Conservation (phyloP, 2,113 vertebrate genomes). For the Paralichthys olivaceus region DNA sequence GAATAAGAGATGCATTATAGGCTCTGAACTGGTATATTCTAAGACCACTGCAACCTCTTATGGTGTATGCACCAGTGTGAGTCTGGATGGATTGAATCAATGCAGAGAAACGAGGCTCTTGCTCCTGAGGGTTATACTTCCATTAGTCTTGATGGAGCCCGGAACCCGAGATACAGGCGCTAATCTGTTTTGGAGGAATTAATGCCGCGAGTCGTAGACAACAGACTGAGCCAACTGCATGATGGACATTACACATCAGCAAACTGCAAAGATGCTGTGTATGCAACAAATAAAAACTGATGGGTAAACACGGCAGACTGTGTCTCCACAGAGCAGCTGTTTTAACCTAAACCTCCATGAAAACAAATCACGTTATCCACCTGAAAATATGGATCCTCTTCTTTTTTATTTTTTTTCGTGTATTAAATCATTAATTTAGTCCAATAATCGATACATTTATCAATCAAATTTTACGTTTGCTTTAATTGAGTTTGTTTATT, state of each 20-base stretch:
- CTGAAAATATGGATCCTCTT: not conserved
- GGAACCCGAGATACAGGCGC: constrained; percentile 66
- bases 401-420: no score
- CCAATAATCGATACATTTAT: not conserved
- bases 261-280: constrained; percentile 17
- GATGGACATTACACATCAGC: constrained; percentile 44
- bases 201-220: constrained; percentile 44
- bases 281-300: not conserved
- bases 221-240: constrained; percentile 23
- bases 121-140: constrained; percentile 61
- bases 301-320: not conserved
- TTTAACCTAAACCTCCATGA: not conserved
- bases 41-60: constrained; percentile 43
- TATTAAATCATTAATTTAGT: no score
- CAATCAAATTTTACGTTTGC: not conserved
- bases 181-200: constrained; percentile 75
- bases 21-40: constrained; percentile 15
- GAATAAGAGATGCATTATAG: constrained; percentile 44
- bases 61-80: constrained; percentile 40
- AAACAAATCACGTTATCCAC: not conserved
- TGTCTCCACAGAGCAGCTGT: not conserved
- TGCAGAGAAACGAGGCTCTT: constrained; percentile 64
- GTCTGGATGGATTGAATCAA: constrained; percentile 70
- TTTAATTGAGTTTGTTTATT: no score
- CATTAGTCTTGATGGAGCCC: constrained; percentile 80